These are phyloP conservation scores for Gracilinanus agilis DNA, from an alignment of 2,113 vertebrate species.

Conservation along the genomic window DNA sequence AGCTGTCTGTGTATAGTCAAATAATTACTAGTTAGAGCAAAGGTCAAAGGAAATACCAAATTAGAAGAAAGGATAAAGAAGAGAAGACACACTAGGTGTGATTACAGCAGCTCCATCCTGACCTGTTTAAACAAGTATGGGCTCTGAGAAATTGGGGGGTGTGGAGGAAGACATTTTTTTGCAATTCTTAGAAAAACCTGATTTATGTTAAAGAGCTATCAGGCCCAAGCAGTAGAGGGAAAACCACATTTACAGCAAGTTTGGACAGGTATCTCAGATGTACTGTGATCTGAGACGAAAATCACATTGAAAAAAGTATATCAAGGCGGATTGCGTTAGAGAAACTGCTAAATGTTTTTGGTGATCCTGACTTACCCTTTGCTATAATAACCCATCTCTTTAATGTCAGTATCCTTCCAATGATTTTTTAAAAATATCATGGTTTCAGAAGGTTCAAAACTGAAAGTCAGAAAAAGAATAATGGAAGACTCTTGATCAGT, in stretches of 20 bases:
- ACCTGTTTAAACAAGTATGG: neutral
- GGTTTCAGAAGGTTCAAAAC: neutral
- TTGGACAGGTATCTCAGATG: neutral
- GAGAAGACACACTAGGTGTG: neutral
- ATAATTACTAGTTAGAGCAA: neutral
- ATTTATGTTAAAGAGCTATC: neutral
- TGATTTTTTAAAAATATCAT: neutral
- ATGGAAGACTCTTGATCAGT: neutral
- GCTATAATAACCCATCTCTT: neutral
- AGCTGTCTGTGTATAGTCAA: neutral
- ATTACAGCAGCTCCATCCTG: neutral
- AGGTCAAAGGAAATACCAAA: conserved; percentile 5
- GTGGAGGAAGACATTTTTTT: neutral
- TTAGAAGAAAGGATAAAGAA: neutral
- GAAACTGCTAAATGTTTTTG: neutral
- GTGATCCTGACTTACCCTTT: neutral
- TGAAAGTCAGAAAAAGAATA: neutral
- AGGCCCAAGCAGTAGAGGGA: neutral
- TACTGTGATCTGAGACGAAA: neutral
- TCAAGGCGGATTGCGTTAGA: neutral
- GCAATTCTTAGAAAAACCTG: neutral
- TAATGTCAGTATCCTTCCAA: neutral
- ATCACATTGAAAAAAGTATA: neutral
- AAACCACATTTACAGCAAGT: neutral
- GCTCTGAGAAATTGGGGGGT: neutral